Percentiles rank a stretch among this genome's conserved stretches.
These are phyloP conservation scores for Sigmodon hispidus DNA, from an alignment of 2,113 vertebrate species.

Conservation along the genomic window DNA sequence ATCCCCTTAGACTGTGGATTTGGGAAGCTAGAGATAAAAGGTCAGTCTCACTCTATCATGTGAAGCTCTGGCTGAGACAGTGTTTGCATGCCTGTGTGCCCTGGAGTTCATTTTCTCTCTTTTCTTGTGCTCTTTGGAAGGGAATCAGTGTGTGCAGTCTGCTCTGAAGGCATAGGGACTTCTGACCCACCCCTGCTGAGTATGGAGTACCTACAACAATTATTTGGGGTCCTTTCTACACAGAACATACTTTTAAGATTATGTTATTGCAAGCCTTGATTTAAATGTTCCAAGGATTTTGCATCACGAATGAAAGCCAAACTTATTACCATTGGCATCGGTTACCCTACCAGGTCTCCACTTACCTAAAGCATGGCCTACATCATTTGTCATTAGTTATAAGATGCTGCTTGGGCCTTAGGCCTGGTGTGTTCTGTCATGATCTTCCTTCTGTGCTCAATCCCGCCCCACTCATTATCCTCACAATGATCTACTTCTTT, in stretches of 20 bases:
- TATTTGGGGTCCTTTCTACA: neutral
- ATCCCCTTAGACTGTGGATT: neutral
- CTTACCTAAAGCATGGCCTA: neutral
- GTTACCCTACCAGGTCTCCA: neutral
- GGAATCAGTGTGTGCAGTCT: neutral
- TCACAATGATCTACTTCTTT: neutral
- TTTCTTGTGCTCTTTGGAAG: neutral
- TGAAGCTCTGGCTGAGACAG: neutral
- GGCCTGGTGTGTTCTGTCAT: neutral
- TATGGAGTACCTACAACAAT: neutral
- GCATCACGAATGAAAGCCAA: neutral
- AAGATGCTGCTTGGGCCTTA: neutral
- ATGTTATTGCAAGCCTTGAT: neutral
- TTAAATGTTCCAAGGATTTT: conserved; percentile 7
- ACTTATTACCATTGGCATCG: neutral
- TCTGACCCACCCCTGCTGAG: neutral
- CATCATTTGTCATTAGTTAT: neutral
- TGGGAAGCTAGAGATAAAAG: neutral
- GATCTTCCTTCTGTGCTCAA: neutral
- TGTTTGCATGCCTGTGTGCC: neutral
- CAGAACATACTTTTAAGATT: conserved; percentile 17
- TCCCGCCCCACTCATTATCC: neutral
- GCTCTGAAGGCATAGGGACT: neutral
- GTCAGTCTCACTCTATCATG: neutral
- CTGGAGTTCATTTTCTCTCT: neutral